Evolutionary conservation across 2,888 invertebrate species (phyloP).

Genomic region (Thecophora atra): DNA sequence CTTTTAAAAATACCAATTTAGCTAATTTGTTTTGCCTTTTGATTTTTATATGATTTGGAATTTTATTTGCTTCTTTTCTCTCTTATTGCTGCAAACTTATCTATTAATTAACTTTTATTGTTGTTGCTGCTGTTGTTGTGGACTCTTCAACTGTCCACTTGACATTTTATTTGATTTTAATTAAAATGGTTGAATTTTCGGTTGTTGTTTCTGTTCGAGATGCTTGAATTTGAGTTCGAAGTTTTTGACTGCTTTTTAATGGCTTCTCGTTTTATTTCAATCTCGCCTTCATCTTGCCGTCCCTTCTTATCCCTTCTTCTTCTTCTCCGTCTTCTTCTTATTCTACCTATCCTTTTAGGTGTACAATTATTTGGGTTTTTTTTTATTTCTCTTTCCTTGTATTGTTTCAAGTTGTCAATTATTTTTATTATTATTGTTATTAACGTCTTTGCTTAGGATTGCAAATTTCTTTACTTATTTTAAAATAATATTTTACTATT

Average conservation of each 20-base stretch:
- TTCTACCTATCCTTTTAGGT: background rate
- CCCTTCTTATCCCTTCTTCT: too few species aligned
- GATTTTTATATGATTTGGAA: constrained; percentile 25
- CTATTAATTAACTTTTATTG: constrained; percentile 12
- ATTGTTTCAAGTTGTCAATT: background rate
- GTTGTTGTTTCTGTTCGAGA: constrained; percentile 13
- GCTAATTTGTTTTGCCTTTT: constrained; percentile 28
- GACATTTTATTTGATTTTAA: constrained; percentile 13
- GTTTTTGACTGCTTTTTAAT: background rate
- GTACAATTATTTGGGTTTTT: constrained; percentile 19
- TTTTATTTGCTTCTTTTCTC: constrained; percentile 19
- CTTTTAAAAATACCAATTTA: constrained; percentile 28
- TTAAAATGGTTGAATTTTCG: constrained; percentile 25
- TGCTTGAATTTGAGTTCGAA: constrained; percentile 34
- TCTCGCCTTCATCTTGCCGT: background rate
- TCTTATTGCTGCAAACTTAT: constrained; percentile 23
- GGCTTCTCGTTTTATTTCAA: background rate
- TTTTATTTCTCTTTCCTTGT: constrained; percentile 26
- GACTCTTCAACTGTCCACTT: background rate
- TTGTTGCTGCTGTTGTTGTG: constrained; percentile 12
- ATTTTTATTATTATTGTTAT: constrained; percentile 11
- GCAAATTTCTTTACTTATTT: constrained; percentile 39
- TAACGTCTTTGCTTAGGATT: constrained; percentile 27
- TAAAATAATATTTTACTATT: constrained; percentile 58
- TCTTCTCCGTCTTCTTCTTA: constrained; percentile 13